These are phyloP conservation scores for Drosophila percnosoma DNA, from an alignment of 2,888 invertebrate species.

Conservation along the genomic window DNA sequence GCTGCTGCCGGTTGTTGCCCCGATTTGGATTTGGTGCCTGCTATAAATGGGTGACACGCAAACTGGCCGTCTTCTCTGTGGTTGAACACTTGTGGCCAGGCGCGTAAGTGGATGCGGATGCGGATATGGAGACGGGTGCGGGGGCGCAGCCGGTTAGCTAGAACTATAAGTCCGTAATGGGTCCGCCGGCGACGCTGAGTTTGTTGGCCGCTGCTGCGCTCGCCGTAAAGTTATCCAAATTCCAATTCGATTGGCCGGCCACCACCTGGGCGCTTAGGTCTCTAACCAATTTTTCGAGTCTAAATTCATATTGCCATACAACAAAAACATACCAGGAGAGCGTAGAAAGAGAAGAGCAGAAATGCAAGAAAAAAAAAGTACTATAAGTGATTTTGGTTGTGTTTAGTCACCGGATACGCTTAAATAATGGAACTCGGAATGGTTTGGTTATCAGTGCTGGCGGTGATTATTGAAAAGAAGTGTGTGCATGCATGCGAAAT, in stretches of 20 bases:
- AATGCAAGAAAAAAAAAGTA: conserved; percentile 61
- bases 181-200: conserved; percentile 83
- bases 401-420: conserved; percentile 36
- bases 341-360: conserved; percentile 66
- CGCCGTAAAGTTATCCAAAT: conserved; percentile 39
- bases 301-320: conserved; percentile 67
- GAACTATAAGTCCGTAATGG: conserved; percentile 85
- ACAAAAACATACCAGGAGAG: conserved; percentile 16
- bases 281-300: conserved; percentile 85
- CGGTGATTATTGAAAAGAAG: conserved; percentile 6
- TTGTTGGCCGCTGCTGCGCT: conserved; percentile 56
- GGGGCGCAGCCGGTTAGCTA: conserved; percentile 64
- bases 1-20: conserved; percentile 29
- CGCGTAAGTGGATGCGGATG: not conserved
- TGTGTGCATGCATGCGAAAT: conserved; percentile 39
- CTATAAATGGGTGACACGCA: conserved; percentile 81
- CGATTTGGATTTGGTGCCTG: conserved; percentile 40
- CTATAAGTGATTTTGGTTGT: conserved; percentile 37
- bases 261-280: conserved; percentile 79
- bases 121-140: conserved; percentile 8
- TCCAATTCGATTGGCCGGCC: conserved; percentile 57
- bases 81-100: conserved; percentile 9
- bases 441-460: conserved; percentile 29
- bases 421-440: conserved; percentile 9
- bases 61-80: conserved; percentile 27